Evolutionary conservation across 2,113 vertebrate genomes (phyloP).

Genomic region (Larimichthys polyactis): DNA sequence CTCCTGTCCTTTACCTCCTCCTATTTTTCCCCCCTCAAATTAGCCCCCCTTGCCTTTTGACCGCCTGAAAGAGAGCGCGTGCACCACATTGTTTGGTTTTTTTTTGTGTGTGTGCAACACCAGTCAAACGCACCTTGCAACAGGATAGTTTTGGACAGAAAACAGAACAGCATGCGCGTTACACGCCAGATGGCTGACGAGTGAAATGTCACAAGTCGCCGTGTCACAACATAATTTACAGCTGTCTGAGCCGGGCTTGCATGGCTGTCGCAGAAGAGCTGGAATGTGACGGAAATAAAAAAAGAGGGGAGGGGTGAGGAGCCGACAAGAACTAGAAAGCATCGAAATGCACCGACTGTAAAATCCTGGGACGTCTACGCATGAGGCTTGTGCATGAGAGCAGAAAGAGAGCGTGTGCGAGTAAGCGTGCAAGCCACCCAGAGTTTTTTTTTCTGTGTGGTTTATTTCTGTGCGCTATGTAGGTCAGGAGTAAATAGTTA

Average conservation of each 20-base stretch:
- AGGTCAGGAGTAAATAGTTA: conserved; percentile 75
- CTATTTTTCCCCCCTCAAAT: conserved; percentile 1
- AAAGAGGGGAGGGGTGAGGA: not conserved
- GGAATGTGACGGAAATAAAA: conserved; percentile 17
- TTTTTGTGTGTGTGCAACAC: not conserved
- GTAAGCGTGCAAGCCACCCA: conserved; percentile 7
- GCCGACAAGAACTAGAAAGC: not conserved
- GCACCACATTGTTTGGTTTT: not conserved
- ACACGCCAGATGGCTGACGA: conserved; percentile 28
- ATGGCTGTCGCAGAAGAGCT: not conserved
- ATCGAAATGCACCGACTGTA: not conserved
- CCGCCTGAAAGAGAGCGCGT: not conserved
- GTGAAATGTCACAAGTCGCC: conserved; percentile 51
- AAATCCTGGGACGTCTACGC: not conserved
- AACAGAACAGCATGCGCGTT: conserved; percentile 12
- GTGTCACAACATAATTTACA: conserved; percentile 46
- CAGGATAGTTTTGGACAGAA: conserved; percentile 21
- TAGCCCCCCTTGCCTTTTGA: not conserved
- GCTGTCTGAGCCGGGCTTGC: conserved; percentile 16
- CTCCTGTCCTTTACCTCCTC: conserved; percentile 7
- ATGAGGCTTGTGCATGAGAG: conserved; percentile 17
- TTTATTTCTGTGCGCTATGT: conserved; percentile 67
- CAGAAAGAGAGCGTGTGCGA: not conserved
- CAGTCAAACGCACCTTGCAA: not conserved
- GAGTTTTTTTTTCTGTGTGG: conserved; percentile 12